Percentiles rank a stretch among this genome's conserved stretches.
Evolutionary conservation across 2,888 invertebrate genomes (phyloP).

Genomic region (Zelleria hepariella): DNA sequence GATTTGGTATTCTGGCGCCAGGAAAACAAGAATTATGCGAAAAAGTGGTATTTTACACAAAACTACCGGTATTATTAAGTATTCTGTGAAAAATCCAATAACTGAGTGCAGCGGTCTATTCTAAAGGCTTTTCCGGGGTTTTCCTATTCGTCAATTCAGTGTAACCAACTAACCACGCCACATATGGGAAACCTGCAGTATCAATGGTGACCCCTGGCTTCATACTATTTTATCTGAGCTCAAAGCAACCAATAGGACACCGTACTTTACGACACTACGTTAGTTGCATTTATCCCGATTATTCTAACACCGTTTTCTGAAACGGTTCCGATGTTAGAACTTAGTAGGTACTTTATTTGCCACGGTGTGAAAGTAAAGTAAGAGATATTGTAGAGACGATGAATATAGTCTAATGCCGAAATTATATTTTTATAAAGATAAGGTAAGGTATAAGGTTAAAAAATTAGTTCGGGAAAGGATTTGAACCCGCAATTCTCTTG

Average conservation of each 20-base stretch:
- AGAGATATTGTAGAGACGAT: too few species aligned
- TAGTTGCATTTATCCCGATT: background rate
- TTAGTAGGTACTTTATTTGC: too few species aligned
- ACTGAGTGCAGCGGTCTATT: background rate
- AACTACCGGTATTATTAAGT: too few species aligned
- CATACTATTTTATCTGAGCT: background rate
- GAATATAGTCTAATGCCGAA: too few species aligned
- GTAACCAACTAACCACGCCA: background rate
- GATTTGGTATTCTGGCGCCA: too few species aligned
- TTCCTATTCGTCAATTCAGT: background rate
- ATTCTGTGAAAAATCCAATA: background rate
- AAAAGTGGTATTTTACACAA: too few species aligned
- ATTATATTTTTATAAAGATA: too few species aligned
- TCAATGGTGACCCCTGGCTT: background rate
- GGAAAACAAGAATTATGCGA: too few species aligned
- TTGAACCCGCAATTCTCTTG: too few species aligned
- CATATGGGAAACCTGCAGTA: background rate
- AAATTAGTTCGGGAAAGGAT: too few species aligned
- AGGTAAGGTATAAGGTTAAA: too few species aligned
- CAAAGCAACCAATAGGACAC: background rate
- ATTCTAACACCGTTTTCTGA: background rate
- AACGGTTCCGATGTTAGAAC: background rate
- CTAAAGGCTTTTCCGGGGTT: background rate
- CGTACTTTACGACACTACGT: background rate
- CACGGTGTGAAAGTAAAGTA: too few species aligned